phyloP scores from a whole-genome alignment of 2,888 invertebrate genomes.

The Parthenolecanium corni region DNA sequence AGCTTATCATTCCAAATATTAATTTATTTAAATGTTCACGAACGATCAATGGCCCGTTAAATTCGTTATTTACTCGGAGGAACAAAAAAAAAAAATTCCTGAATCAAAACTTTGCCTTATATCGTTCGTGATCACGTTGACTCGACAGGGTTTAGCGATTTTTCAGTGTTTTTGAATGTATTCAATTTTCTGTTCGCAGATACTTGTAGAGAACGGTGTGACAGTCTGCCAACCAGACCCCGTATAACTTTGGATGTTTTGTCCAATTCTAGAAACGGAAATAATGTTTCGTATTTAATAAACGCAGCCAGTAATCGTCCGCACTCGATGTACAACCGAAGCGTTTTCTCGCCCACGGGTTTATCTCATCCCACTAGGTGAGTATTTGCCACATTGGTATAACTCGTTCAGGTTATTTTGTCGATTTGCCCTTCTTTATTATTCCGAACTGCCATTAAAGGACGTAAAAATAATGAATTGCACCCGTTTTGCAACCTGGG shows the following conservation, averaged over 20 bases:
- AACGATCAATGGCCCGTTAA: too few relatives aligned
- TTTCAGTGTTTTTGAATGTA: neutral
- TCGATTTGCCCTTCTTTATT: neutral
- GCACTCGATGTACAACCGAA: conserved; percentile 41
- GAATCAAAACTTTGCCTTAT: too few relatives aligned
- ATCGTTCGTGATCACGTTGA: too few relatives aligned
- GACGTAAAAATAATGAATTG: too few relatives aligned
- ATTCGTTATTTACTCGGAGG: too few relatives aligned
- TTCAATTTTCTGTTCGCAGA: conserved; percentile 12
- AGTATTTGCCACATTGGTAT: neutral
- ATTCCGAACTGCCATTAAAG: too few relatives aligned
- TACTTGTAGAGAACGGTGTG: conserved; percentile 55
- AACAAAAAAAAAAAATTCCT: too few relatives aligned
- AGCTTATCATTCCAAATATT: too few relatives aligned
- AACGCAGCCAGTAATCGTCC: conserved; percentile 34
- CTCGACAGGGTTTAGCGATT: neutral
- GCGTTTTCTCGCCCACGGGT: conserved; percentile 44
- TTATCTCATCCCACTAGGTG: conserved; percentile 45
- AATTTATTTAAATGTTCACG: too few relatives aligned
- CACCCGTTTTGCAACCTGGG: neutral
- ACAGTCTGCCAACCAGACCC: conserved; percentile 67
- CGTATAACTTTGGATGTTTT: conserved; percentile 38
- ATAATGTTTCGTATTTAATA: neutral
- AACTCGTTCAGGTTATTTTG: neutral
- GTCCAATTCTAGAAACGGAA: conserved; percentile 35